Evolutionary conservation across 2,113 vertebrate genomes (phyloP), one percentile per base, ranked within the genome.

Genomic region (Melanostigma gelatinosum): DNA sequence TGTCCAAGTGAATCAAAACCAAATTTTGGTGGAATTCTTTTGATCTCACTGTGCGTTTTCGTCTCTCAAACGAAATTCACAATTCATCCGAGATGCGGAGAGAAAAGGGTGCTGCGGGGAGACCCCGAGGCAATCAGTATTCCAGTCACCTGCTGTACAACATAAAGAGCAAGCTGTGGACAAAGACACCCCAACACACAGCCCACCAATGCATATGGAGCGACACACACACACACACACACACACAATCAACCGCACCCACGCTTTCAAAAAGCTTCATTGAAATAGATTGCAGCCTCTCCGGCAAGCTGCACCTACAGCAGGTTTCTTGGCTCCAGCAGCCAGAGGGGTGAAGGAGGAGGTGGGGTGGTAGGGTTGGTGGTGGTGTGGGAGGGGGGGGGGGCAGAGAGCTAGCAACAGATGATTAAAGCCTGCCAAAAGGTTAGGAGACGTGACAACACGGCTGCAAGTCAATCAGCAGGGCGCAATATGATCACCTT

Each of bases 391-490:
- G 4, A 6, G 54, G 46, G n/a, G 63, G 11, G 55, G 64, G 20
- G 4, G 8, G 32, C 13, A 4, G 61, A 32, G 65, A 36, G 69
- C 65, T 72, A 82, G 87, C 78, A 86, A 87, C 75, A 86, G 83
- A 93, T 90, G 90, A 93, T 92, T 93, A 90, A 91, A 93, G 91
- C 65, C 24, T 32, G 60, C 84, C 88, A 90, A 89, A 94, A 88
- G 89, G 88, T 87, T 76, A 82, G 87, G 78, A 90, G 90, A 91
- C 72, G 81, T 91, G 91, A 93, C 91, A 91, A 85, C 82, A 70
- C 29, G 89, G 88, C 89, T 75, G 82, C 88, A 54, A 91, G 91
- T 94, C 94, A 92, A 91, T 94, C 94, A 94, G 82, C 94, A 88
- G 78, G 44, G 66, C 3, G 84, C 86, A 93, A 94, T 93, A 93